phyloP scores from a whole-genome alignment of 2,113 vertebrate species.

The Barbus barbus region DNA sequence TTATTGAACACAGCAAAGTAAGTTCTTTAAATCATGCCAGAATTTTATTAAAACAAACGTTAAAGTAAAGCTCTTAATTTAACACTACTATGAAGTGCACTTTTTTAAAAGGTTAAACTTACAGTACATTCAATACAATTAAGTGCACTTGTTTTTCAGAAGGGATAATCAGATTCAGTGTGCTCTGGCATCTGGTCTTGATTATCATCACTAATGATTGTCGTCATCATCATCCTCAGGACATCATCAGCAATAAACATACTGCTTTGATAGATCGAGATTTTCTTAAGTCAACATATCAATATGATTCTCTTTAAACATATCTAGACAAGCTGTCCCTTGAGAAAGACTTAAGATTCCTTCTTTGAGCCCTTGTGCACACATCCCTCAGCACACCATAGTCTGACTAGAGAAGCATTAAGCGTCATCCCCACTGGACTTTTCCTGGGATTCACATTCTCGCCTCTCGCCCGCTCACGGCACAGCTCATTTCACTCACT shows the following conservation, averaged over 20 bases:
- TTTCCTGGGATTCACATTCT: constrained; percentile 54
- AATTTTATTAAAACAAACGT: too few relatives aligned
- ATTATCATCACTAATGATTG: background rate
- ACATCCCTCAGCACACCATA: constrained; percentile 10
- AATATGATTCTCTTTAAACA: background rate
- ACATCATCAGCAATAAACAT: background rate
- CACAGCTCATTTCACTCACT: constrained; percentile 65
- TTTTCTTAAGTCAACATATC: background rate
- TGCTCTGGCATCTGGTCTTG: background rate
- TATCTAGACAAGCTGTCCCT: background rate
- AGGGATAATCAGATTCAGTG: background rate
- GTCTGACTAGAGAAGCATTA: constrained; percentile 41
- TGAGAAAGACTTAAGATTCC: background rate
- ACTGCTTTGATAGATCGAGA: background rate
- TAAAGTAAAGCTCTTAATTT: too few relatives aligned
- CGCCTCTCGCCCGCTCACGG: constrained; percentile 43
- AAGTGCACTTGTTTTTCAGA: background rate
- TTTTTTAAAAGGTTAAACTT: too few relatives aligned
- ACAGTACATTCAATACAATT: background rate
- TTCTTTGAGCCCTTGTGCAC: constrained; percentile 14
- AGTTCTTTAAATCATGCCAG: too few relatives aligned
- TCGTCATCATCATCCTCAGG: too few relatives aligned
- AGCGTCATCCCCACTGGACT: constrained; percentile 54
- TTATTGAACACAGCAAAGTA: too few relatives aligned
- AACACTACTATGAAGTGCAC: too few relatives aligned